phyloP scores from a whole-genome alignment of 2,797 vertebrate species.

The Tapera naevia region DNA sequence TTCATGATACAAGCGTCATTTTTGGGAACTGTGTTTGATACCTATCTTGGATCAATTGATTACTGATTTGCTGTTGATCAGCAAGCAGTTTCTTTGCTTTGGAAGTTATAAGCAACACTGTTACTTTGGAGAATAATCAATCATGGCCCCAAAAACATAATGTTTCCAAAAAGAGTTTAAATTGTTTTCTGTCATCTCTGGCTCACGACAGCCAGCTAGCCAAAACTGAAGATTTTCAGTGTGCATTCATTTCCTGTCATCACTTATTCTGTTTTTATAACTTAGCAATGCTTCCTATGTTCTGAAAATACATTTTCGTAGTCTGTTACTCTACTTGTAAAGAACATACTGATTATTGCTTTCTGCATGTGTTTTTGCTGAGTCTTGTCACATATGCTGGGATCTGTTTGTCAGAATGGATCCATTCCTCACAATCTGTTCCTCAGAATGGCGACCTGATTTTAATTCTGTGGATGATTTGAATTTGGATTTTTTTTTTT shows the following conservation, averaged over 20 bases:
- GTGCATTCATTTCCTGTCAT: neutral
- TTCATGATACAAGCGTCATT: neutral
- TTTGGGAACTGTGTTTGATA: neutral
- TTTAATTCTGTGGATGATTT: neutral
- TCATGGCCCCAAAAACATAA: neutral
- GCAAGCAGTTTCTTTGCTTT: neutral
- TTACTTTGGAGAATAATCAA: neutral
- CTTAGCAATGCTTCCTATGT: neutral
- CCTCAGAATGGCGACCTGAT: neutral
- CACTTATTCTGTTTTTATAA: neutral
- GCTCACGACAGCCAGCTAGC: neutral
- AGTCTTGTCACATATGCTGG: neutral
- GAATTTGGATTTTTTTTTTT: neutral
- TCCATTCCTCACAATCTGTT: no score
- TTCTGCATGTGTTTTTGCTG: neutral
- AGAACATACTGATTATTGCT: neutral
- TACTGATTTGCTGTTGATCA: neutral
- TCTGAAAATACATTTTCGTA: neutral
- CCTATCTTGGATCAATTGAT: neutral
- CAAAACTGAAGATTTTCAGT: neutral
- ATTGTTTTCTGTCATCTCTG: neutral
- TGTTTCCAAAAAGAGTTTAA: neutral
- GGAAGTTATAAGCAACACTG: neutral
- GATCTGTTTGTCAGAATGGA: neutral
- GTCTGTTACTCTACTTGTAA: neutral